Percentiles rank a stretch among this genome's conserved stretches.
Evolutionary conservation across 2,113 vertebrate species (phyloP).

Genomic region (Condylura cristata): DNA sequence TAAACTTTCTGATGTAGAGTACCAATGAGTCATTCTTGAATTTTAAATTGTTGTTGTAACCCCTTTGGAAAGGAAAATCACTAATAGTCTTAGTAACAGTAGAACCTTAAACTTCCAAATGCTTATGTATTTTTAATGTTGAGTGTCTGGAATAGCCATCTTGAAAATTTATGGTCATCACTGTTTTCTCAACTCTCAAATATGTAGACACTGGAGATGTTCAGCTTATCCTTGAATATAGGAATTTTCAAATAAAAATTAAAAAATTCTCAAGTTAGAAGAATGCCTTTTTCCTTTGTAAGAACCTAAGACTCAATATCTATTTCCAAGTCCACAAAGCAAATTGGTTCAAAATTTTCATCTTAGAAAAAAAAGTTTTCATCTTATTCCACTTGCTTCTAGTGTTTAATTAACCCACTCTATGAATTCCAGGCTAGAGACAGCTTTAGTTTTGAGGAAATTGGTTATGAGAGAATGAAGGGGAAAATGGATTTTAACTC

Average conservation of each 20-base stretch:
- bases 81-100: background rate
- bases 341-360: background rate
- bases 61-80: slow-evolving; percentile 24
- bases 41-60: background rate
- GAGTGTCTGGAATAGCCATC: background rate
- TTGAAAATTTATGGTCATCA: background rate
- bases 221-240: background rate
- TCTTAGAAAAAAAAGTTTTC: background rate
- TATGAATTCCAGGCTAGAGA: background rate
- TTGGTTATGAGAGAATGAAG: background rate
- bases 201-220: background rate
- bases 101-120: background rate
- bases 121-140: background rate
- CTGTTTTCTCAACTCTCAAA: background rate
- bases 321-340: background rate
- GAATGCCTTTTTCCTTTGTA: background rate
- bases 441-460: background rate
- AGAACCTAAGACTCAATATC: background rate
- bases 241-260: background rate
- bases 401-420: background rate
- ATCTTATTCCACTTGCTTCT: background rate
- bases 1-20: background rate
- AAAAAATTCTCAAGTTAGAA: too few relatives aligned
- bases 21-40: background rate
- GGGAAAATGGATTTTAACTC: background rate